phyloP scores from a whole-genome alignment of 2,888 invertebrate genomes.

The Phlogophora meticulosa region DNA sequence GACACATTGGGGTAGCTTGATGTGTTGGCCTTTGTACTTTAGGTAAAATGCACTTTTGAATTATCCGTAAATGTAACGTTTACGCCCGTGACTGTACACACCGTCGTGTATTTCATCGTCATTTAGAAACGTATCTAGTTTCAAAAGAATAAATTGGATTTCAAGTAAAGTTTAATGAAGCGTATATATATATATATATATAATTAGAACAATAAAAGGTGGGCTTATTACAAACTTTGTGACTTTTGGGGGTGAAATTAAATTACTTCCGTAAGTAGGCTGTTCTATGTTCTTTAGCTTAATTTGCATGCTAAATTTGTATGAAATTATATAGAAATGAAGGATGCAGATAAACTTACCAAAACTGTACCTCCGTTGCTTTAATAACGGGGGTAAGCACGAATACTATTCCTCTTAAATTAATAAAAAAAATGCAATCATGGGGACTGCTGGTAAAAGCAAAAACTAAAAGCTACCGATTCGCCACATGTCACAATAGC shows the following conservation, averaged over 20 bases:
- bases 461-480: too few relatives aligned
- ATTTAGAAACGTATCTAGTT: neutral
- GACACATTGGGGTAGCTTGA: too few relatives aligned
- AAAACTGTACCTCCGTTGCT: neutral
- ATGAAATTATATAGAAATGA: neutral
- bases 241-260: conserved; percentile 33
- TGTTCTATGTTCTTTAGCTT: conserved; percentile 10
- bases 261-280: conserved; percentile 4
- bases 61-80: too few relatives aligned
- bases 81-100: neutral
- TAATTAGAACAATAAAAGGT: conserved; percentile 46
- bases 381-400: too few relatives aligned
- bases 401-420: too few relatives aligned
- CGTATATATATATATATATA: conserved; percentile 46
- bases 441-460: too few relatives aligned
- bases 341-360: neutral
- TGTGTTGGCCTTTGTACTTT: too few relatives aligned
- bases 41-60: too few relatives aligned
- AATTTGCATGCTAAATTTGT: conserved; percentile 11
- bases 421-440: too few relatives aligned
- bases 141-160: conserved; percentile 17
- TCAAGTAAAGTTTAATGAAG: conserved; percentile 31
- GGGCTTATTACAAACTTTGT: conserved; percentile 37
- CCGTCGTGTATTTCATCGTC: neutral
- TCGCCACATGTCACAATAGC: too few relatives aligned